Evolutionary conservation across 2,113 vertebrate species (phyloP), one percentile per base, ranked within the genome.

Genomic region (Merops nubicus): DNA sequence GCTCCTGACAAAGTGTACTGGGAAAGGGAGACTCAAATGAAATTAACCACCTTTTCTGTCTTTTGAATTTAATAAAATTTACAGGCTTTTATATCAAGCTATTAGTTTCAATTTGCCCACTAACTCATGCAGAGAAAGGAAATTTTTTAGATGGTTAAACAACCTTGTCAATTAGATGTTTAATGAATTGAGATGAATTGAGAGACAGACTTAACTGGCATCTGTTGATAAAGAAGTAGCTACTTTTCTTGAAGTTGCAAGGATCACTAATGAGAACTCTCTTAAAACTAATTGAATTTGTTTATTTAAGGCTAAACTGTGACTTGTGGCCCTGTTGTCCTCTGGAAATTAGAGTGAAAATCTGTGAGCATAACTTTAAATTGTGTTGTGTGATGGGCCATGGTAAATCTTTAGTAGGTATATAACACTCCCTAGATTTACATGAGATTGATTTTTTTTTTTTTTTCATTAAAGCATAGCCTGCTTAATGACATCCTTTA

Each of bases 131-230:
- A 96, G 91, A 95, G 95, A 96, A 96, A 92, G 63, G 17, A 23
- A 96, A 87, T 93, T 96, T 97, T 97, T 97, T 97, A 94, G 95
- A 75, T 50, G 50, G 89, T 96, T 97, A 97, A 98, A 95, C 95
- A 96, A 93, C 69, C 72, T 92, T 92, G 95, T 97, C 97, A 96
- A 90, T 97, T 96, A 94, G 78, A 88, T 82, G 67, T 85, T 97
- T 97, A 97, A 97, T 98, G 96, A 97, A 97, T 97, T 97, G 93
- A 96, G 93, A 97, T 96, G 72, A 97, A 97, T 94, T 69, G 91
- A 96, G 65, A 96, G 60, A 89, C 60, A 73, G 81, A 94, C 68
- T 88, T 96, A 97, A 94, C 76, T 95, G 95, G 42, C 94, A 94
- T 70, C 95, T 96, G 40, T 94, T 96, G 91, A 89, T 97, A 72